A percentile compares a stretch with the other conserved stretches of the same genome.
phyloP scores from a whole-genome alignment of 2,888 invertebrate genomes.

The Seira ritae region DNA sequence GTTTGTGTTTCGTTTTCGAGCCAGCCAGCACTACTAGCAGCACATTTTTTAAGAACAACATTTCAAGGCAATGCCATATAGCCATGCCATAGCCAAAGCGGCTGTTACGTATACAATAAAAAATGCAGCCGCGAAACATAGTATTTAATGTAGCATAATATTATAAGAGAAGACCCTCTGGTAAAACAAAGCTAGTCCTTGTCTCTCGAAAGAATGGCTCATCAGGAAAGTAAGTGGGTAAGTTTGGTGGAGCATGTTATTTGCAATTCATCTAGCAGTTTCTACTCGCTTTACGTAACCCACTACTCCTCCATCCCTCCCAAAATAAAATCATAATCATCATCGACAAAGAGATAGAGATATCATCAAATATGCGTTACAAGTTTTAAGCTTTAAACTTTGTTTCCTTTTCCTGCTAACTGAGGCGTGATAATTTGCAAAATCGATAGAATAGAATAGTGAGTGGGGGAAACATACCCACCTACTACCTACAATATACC shows the following conservation, averaged over 20 bases:
- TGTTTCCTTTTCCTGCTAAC: constrained; percentile 21
- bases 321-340: neutral
- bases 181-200: neutral
- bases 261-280: neutral
- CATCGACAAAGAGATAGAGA: too few species aligned
- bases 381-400: neutral
- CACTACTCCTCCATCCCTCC: too few species aligned
- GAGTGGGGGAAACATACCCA: too few species aligned
- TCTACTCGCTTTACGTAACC: neutral
- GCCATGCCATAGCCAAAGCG: neutral
- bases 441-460: neutral
- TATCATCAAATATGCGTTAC: constrained; percentile 7
- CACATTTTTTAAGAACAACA: constrained; percentile 10
- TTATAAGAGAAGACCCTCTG: neutral
- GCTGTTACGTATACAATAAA: neutral
- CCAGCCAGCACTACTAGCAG: too few species aligned
- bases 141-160: neutral
- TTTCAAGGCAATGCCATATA: constrained; percentile 19
- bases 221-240: neutral
- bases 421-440: constrained; percentile 16
- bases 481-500: too few species aligned
- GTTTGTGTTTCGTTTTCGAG: neutral
- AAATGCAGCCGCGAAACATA: neutral
- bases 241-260: neutral
- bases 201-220: neutral